Evolutionary conservation across 2,888 invertebrate genomes (phyloP).

Genomic region (Xanthostigma xanthostigma): DNA sequence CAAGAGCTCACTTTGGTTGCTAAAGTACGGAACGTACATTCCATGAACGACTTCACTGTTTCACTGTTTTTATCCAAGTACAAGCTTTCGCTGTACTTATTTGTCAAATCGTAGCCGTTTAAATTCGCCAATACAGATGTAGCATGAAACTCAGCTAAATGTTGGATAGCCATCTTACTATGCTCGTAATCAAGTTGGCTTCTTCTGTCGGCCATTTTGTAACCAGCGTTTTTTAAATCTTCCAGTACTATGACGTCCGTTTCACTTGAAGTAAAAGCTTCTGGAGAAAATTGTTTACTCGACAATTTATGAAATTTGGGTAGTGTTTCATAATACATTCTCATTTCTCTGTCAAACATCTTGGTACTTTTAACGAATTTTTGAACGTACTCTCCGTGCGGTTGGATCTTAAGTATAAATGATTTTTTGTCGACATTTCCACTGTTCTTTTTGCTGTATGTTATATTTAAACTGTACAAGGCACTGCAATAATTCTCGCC

Average conservation of each 20-base stretch:
- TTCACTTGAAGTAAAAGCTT: no score
- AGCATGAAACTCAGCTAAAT: conserved; percentile 24
- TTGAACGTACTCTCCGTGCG: conserved; percentile 1
- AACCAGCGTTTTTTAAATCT: conserved; percentile 23
- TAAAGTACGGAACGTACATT: background rate
- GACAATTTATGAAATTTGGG: background rate
- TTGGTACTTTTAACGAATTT: background rate
- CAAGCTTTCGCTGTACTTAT: background rate
- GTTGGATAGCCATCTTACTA: conserved; percentile 19
- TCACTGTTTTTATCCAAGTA: background rate
- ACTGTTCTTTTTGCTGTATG: background rate
- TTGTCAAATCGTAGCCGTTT: background rate
- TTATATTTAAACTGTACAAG: background rate
- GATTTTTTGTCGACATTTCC: background rate
- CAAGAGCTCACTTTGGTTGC: background rate
- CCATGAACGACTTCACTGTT: background rate
- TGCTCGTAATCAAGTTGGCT: conserved; percentile 23
- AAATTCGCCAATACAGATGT: conserved; percentile 14
- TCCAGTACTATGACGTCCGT: conserved; percentile 19
- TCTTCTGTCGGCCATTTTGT: conserved; percentile 24
- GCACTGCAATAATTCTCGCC: conserved; percentile 2
- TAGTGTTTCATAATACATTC: background rate
- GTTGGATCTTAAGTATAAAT: conserved; percentile 1
- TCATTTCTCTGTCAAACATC: background rate
- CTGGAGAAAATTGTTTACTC: background rate